Evolutionary conservation across 2,888 invertebrate species (phyloP), one percentile per base, ranked within the genome.

Genomic region (Phengaris alcon): DNA sequence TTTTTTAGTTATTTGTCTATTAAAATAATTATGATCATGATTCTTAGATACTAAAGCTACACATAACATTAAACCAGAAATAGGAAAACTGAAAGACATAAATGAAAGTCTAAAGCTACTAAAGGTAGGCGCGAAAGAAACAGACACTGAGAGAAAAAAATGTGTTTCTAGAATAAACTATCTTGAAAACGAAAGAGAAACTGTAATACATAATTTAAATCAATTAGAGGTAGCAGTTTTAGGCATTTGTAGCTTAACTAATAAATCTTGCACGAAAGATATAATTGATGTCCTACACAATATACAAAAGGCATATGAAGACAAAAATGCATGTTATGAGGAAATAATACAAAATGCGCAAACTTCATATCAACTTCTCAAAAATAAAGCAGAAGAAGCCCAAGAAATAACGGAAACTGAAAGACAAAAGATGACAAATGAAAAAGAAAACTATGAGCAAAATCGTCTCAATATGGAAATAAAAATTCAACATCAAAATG

Each of bases 61-160:
- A n/a, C 93, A 91, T 81, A 89, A 93, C 77, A 90, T 93, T 84
- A 90, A 88, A 84, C 85, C 87, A 80, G 93, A 92, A 80, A 72
- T 91, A 75, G 87, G 86, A 13, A 86, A 87, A 79, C 82, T 92
- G 68, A 84, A 89, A 79, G 85, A 83, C 75, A 82, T 85, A 74
- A 89, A 90, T 74, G 74, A 75, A 87, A 88, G 79, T 81, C 86
- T 77, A 84, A 87, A 76, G 76, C 90, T 72, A 88, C 88, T 13
- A 72, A 78, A 2, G 86, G 84, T 13, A 85, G 85, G 81, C 83
- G 5, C 82, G 64, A 86, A 87, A 44, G 87, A 87, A 79, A 84
- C 83, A 6, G 76, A 79, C 6, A 79, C 78, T 77, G 86, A 88
- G 57, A 88, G 84, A 79, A 78, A 84, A 76, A 87, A 86, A 81